Evolutionary conservation across 2,888 invertebrate genomes (phyloP).

Genomic region (Coecobrya sp.): DNA sequence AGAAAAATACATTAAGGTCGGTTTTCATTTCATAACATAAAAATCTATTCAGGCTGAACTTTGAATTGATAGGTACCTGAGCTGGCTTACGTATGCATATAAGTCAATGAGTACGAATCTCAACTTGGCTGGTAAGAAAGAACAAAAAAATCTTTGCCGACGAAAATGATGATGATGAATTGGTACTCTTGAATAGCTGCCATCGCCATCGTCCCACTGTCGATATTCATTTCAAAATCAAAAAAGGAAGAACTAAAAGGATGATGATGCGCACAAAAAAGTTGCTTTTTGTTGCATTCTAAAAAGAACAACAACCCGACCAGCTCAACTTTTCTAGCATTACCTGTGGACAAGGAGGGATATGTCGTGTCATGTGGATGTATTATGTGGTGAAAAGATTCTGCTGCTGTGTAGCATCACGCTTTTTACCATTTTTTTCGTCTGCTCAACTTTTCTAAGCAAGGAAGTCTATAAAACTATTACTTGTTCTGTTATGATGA

Average conservation of each 20-base stretch:
- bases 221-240: not conserved
- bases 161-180: not conserved
- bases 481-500: slow-evolving; percentile 33
- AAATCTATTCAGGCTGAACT: too few species aligned
- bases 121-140: not conserved
- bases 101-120: not conserved
- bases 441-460: not conserved
- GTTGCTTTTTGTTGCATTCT: not conserved
- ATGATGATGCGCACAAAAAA: not conserved
- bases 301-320: slow-evolving; percentile 59
- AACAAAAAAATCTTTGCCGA: not conserved
- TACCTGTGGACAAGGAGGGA: slow-evolving; percentile 69
- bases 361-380: not conserved
- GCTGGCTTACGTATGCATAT: too few species aligned
- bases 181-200: not conserved
- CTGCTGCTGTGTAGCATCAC: slow-evolving; percentile 2
- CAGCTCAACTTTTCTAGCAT: slow-evolving; percentile 65
- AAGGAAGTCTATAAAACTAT: not conserved
- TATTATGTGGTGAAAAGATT: not conserved
- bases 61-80: too few species aligned
- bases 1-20: too few species aligned
- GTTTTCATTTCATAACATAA: too few species aligned
- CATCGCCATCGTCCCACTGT: not conserved
- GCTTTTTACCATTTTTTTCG: not conserved
- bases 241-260: not conserved